Percentiles rank a stretch among this genome's conserved stretches.
phyloP scores from a whole-genome alignment of 2,113 vertebrate species.

The Aptenodytes patagonicus region DNA sequence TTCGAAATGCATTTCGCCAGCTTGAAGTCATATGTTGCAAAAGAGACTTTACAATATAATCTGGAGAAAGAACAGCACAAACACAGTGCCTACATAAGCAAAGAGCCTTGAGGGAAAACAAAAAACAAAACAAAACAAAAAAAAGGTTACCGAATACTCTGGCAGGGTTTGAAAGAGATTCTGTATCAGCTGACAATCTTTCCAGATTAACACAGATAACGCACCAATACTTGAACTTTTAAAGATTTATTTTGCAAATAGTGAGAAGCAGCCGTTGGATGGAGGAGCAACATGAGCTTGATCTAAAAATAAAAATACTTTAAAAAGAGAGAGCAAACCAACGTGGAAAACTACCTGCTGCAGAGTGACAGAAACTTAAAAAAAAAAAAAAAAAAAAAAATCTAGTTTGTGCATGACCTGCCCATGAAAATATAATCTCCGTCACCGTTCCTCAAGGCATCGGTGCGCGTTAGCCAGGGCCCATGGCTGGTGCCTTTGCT shows the following conservation, averaged over 20 bases:
- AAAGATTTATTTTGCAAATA: neutral
- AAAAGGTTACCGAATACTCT: neutral
- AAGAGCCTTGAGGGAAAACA: neutral
- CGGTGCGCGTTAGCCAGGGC: accelerated
- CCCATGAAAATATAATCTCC: neutral
- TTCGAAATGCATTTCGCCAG: neutral
- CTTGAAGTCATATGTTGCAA: constrained; percentile 1
- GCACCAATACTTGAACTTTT: neutral
- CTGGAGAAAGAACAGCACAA: neutral
- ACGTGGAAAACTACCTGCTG: neutral
- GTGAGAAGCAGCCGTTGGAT: neutral
- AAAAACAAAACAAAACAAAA: neutral
- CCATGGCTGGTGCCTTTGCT: neutral
- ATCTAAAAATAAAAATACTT: neutral
- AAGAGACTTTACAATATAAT: neutral
- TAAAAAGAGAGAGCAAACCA: neutral
- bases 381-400: no score
- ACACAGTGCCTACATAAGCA: neutral
- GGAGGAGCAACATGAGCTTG: neutral
- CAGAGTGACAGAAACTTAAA: neutral
- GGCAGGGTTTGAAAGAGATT: constrained; percentile 11
- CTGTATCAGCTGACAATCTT: neutral
- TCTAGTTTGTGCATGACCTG: no score
- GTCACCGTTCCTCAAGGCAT: accelerated
- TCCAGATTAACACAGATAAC: neutral